Percentiles rank a stretch among this genome's conserved stretches.
Conservation (phyloP, 2,797 vertebrate genomes). For the Poeciliopsis infans region DNA sequence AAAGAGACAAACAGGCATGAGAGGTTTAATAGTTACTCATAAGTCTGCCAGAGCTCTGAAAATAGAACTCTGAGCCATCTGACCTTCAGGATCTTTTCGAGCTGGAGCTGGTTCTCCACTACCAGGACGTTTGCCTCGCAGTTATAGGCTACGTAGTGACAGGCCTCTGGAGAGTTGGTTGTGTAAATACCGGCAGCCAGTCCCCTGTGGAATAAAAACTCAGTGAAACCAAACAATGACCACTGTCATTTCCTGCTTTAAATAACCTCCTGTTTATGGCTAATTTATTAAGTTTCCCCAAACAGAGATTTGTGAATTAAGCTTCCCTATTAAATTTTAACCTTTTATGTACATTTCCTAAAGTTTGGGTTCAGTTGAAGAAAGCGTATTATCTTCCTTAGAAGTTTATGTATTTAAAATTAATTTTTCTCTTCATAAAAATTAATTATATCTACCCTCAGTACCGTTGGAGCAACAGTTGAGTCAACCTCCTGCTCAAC, state of each 20-base stretch:
- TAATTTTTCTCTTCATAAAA: not conserved
- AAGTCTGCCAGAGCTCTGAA: not conserved
- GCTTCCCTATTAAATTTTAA: not conserved
- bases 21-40: not conserved
- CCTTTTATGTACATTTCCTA: not conserved
- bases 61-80: not conserved
- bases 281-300: not conserved
- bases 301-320: not conserved
- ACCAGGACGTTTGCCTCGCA: slow-evolving; percentile 82
- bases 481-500: too few species aligned
- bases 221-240: not conserved
- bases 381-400: not conserved
- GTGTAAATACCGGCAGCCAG: slow-evolving; percentile 83
- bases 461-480: too few species aligned
- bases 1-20: slow-evolving; percentile 10
- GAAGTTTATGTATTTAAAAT: not conserved
- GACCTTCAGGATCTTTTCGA: slow-evolving; percentile 84
- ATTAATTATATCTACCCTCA: too few species aligned
- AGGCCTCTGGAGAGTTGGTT: slow-evolving; percentile 82
- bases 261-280: not conserved
- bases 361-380: not conserved
- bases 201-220: slow-evolving; percentile 68
- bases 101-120: slow-evolving; percentile 84
- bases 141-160: slow-evolving; percentile 78
- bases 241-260: not conserved